Evolutionary conservation across 2,797 vertebrate genomes (phyloP), one percentile per base, ranked within the genome.

Genomic region (Fistularia commersonii): DNA sequence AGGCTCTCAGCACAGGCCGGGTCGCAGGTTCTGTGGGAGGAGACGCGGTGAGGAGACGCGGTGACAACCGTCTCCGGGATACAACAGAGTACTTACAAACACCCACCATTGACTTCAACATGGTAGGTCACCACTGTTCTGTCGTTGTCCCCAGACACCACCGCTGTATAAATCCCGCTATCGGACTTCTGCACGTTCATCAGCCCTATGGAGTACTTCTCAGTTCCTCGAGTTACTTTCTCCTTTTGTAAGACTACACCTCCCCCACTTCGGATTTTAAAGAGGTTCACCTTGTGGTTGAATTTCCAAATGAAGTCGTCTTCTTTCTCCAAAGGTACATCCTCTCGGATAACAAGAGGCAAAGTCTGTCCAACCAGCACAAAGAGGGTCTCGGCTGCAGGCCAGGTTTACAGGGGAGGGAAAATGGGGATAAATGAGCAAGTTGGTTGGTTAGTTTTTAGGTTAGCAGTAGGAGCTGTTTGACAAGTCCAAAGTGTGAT

Each of bases 91-190:
- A 40, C 12, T 12, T 35, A 35, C 13, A 36, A 6, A 39, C 12
- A 60, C 77, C 10, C 36, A 82, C 82, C 70, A 45, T 73, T 43
- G 13, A 83, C 60, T 45, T 0, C 49, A 6, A 85, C 7, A 0
- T 9, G 11, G 45, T 75, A 45, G 11, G 41, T 1, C 15, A 9
- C 34, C 7, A 13, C 1, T 1, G 3, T 13, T 8, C 1, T 32
- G 0, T 34, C 12, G 11, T 6, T 9, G 1, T 6, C 6, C 7
- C 14, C 36, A 0, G 1, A 1, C 8, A 51, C 12, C 10, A 8
- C 6, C 13, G 50, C 69, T 8, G 1, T 8, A 48, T 79, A 79
- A 45, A 3, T 0, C 49, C 76, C 74, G 38, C 41, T 73, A 60
- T 79, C 42, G 7, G 5, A 0, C 0, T 49, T 3, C n/a, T n/a